phyloP scores from a whole-genome alignment of 2,113 vertebrate genomes.

The Leiothrix lutea region DNA sequence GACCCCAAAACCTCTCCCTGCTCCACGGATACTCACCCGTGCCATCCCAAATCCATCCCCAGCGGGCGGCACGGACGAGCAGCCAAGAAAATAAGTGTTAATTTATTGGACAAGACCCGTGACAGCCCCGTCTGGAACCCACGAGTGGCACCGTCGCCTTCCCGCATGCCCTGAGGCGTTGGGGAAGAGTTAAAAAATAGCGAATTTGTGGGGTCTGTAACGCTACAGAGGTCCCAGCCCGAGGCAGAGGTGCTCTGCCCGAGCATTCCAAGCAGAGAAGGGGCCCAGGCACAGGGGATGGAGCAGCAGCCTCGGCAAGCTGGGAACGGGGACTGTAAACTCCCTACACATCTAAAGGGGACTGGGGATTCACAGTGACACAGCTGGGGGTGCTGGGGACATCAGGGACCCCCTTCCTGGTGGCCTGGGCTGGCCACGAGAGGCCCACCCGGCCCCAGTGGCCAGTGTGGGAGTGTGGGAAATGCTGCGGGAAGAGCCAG shows the following conservation, averaged over 20 bases:
- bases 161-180: background rate
- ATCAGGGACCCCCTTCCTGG: background rate
- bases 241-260: background rate
- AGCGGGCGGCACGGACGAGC: background rate
- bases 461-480: rapidly evolving
- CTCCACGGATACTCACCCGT: rapidly evolving
- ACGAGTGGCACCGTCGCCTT: rapidly evolving
- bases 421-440: background rate
- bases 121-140: background rate
- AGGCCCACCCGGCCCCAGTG: rapidly evolving
- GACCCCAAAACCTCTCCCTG: background rate
- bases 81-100: slow-evolving; percentile 39
- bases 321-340: background rate
- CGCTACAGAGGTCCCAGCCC: background rate
- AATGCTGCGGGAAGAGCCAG: background rate
- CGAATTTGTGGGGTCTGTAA: background rate
- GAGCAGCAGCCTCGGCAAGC: background rate
- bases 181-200: background rate
- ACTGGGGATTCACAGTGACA: background rate
- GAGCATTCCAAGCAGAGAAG: background rate
- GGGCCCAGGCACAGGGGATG: rapidly evolving
- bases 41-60: rapidly evolving
- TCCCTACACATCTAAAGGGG: slow-evolving; percentile 18
- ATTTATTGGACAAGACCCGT: slow-evolving; percentile 24
- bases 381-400: background rate